Evolutionary conservation across 2,888 invertebrate genomes (phyloP).

Genomic region (Busseola fusca): DNA sequence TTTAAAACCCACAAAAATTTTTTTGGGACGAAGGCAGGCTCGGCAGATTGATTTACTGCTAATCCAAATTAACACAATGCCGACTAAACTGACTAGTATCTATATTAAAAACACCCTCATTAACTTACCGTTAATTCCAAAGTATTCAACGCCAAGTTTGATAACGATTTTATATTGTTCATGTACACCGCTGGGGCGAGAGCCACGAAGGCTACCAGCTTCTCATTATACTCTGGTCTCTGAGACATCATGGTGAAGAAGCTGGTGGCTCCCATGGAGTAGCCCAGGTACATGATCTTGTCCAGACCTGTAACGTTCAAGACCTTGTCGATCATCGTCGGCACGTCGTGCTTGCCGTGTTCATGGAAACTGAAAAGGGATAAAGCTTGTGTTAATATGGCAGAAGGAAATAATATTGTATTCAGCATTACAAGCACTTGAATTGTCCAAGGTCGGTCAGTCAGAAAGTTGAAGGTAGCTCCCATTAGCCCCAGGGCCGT

Average conservation of each 20-base stretch:
- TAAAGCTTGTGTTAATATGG: not conserved
- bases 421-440: not conserved
- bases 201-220: constrained; percentile 85
- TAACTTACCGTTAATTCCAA: constrained; percentile 73
- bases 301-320: constrained; percentile 79
- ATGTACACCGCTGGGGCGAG: constrained; percentile 88
- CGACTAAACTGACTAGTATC: not conserved
- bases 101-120: not conserved
- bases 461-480: not conserved
- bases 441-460: too few relatives aligned
- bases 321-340: constrained; percentile 88
- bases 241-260: constrained; percentile 88
- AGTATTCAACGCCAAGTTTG: constrained; percentile 68
- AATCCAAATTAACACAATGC: not conserved
- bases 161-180: constrained; percentile 70
- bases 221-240: constrained; percentile 88
- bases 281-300: constrained; percentile 88
- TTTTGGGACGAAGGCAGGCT: too few relatives aligned
- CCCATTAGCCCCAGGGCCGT: too few relatives aligned
- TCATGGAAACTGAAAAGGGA: constrained; percentile 87
- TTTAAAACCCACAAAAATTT: too few relatives aligned
- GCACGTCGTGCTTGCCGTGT: constrained; percentile 89
- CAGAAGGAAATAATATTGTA: not conserved
- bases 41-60: too few relatives aligned
- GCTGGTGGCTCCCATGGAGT: constrained; percentile 89